Evolutionary conservation across 2,113 vertebrate species (phyloP).

Genomic region (Callorhinus ursinus): DNA sequence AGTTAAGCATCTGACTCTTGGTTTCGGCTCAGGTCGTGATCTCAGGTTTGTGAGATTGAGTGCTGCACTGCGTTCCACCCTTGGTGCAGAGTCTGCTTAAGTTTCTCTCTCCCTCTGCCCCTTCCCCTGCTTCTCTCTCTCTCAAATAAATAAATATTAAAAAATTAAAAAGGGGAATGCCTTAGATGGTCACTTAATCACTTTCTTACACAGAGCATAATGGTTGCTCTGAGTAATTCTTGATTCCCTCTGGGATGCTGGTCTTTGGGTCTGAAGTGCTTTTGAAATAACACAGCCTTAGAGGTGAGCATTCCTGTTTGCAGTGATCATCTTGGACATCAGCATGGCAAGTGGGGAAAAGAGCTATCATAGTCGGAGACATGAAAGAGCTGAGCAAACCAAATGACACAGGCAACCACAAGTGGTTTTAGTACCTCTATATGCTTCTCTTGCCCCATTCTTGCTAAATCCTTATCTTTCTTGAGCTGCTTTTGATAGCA

Average conservation of each 20-base stretch:
- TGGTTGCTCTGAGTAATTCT: not conserved
- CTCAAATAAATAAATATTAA: not conserved
- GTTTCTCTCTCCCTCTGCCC: not conserved
- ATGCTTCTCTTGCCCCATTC: not conserved
- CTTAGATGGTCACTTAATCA: not conserved
- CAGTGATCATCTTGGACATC: not conserved
- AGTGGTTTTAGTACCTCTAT: not conserved
- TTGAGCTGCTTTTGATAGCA: not conserved
- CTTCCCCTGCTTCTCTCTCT: not conserved
- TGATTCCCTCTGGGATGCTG: not conserved
- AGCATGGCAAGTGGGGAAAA: not conserved
- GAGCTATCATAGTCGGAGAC: not conserved
- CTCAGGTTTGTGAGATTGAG: not conserved
- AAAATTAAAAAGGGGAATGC: not conserved
- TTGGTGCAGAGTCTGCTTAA: not conserved
- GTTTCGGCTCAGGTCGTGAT: not conserved
- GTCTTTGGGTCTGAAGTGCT: not conserved
- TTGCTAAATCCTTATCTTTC: conserved; percentile 18
- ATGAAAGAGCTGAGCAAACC: not conserved
- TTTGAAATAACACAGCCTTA: not conserved
- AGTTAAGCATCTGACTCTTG: not conserved
- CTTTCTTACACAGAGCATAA: not conserved
- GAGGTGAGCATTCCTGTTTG: not conserved
- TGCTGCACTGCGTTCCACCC: not conserved
- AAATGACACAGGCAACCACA: not conserved